These are phyloP conservation scores for Protodeltote pygarga DNA, from an alignment of 2,888 invertebrate genomes.

Conservation along the genomic window DNA sequence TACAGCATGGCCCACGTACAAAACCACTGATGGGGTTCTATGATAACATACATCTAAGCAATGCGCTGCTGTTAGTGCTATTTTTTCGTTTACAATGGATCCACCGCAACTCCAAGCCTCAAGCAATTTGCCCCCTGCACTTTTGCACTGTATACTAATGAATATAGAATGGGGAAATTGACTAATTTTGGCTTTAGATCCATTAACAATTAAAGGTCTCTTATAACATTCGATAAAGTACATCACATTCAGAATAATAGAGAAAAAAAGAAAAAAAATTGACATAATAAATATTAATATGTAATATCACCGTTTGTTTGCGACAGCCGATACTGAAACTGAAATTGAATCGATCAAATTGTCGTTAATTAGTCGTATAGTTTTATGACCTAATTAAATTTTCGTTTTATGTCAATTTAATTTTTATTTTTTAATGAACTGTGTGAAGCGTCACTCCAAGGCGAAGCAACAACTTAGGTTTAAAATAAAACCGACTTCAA, in stretches of 20 bases:
- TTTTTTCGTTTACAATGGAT: conserved; percentile 1
- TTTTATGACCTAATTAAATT: not conserved
- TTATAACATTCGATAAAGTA: not conserved
- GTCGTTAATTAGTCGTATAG: conserved; percentile 1
- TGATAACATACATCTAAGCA: not conserved
- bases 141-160: not conserved
- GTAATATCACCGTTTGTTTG: too few species aligned
- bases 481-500: too few species aligned
- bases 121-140: too few species aligned
- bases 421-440: too few species aligned
- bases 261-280: not conserved
- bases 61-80: conserved; percentile 1
- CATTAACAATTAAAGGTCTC: not conserved
- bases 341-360: not conserved
- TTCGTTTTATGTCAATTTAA: too few species aligned
- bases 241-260: not conserved
- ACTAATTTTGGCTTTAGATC: not conserved
- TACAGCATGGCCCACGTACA: conserved; percentile 4
- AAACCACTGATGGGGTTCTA: not conserved
- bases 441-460: too few species aligned
- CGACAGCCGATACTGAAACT: too few species aligned
- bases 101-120: conserved; percentile 5
- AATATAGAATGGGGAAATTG: conserved; percentile 1
- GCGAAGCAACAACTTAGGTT: too few species aligned
- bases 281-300: too few species aligned